Evolutionary conservation across 2,113 vertebrate genomes (phyloP), one percentile per base, ranked within the genome.

Genomic region (Talpa occidentalis): DNA sequence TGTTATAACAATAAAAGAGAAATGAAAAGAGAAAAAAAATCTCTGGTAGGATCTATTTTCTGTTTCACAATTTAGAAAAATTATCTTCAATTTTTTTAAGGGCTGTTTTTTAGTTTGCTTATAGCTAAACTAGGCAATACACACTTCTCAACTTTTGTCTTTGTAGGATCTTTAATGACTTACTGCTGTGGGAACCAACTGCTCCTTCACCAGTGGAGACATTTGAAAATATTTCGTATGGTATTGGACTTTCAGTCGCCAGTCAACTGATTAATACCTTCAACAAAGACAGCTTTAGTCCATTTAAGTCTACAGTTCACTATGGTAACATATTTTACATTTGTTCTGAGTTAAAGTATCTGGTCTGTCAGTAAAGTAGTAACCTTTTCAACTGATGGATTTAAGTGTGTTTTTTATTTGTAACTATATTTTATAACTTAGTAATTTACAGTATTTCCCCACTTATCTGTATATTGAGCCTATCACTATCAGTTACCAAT

Each of bases 181-280:
- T 99, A 94, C 96, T 99, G 40, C 98, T 99, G 10, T 99, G 99
- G 99, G 99, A 99, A 97, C 99, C 99, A 73, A 99, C 99, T 44
- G 99, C 99, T 93, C 99, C 99, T 10, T 99, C 99, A 79, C 99
- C 99, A 30, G 99, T 99, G 93, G 99, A 99, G 98, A 99, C 99
- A 0, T 98, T 99, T 92, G 99, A 99, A 97, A 99, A 98, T 96
- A 98, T 99, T 98, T 99, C 99, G 4, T 99, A 99, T 0, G 99
- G 99, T 73, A 98, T 99, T 72, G 99, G 99, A 42, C 99, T 99
- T 12, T 99, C 99, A 21, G 99, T 99, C 74, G 99, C 99, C 98
- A 99, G 99, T 97, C 99, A 99, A 72, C 97, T 99, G 95, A 99
- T 99, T 97, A 99, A 99, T 96, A 99, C 99, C 77, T 99, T 99